Conservation (phyloP, 2,797 vertebrate genomes). For the Capromys pilorides region DNA sequence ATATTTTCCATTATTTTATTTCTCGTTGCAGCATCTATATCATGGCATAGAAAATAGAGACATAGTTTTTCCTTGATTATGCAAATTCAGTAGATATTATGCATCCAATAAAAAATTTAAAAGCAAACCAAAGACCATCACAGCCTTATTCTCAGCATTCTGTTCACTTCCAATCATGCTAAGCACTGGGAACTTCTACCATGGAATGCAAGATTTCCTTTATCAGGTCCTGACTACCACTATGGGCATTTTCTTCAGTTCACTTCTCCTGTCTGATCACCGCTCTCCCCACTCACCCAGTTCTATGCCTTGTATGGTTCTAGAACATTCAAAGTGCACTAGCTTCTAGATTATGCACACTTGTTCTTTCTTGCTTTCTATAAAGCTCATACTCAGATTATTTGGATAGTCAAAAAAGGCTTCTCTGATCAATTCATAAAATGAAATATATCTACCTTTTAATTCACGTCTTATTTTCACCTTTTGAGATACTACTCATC, state of each 20-base stretch:
- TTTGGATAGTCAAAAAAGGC: neutral
- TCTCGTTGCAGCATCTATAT: neutral
- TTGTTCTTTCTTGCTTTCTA: conserved; percentile 9
- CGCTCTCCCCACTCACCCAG: neutral
- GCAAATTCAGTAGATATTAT: neutral
- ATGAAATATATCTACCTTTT: neutral
- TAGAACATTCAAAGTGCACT: neutral
- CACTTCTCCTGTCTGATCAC: neutral
- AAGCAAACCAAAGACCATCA: neutral
- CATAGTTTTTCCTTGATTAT: neutral
- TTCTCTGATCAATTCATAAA: neutral
- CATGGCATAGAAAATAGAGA: neutral
- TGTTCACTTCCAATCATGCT: neutral
- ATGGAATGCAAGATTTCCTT: neutral
- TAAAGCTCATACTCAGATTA: neutral
- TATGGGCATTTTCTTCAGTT: neutral
- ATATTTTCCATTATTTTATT: neutral
- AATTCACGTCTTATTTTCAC: neutral
- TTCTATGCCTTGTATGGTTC: neutral
- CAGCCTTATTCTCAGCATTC: neutral
- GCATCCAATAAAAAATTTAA: neutral
- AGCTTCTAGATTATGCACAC: neutral
- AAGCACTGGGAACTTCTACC: neutral
- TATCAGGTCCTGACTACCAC: neutral
- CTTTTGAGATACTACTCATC: neutral